phyloP scores from a whole-genome alignment of 2,888 invertebrate genomes.

The Criorhina ranunculi region DNA sequence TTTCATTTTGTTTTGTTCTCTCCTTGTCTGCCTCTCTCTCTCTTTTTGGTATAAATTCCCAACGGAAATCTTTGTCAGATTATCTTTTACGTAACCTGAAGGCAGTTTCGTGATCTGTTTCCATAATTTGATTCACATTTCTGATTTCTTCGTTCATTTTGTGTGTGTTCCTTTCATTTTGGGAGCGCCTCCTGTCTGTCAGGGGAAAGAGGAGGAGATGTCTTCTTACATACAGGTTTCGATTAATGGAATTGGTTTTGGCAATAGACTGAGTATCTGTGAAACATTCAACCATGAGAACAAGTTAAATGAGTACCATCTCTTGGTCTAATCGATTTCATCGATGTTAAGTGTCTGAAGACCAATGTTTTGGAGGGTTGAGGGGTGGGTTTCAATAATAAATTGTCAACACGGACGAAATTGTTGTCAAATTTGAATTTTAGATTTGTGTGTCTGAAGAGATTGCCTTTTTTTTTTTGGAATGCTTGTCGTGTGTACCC shows the following conservation, averaged over 20 bases:
- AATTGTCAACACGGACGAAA: conserved; percentile 27
- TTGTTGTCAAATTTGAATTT: conserved; percentile 29
- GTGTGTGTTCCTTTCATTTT: neutral
- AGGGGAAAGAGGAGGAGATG: conserved; percentile 1
- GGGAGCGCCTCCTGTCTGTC: conserved; percentile 2
- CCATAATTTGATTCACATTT: conserved; percentile 73
- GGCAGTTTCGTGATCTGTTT: conserved; percentile 73
- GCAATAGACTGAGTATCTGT: conserved; percentile 40
- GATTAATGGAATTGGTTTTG: conserved; percentile 55
- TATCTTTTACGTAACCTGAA: conserved; percentile 58
- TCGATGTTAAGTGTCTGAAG: too few relatives aligned
- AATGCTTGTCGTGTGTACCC: conserved; percentile 9
- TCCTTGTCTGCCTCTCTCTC: too few relatives aligned
- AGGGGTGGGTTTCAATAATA: conserved; percentile 3
- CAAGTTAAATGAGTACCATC: conserved; percentile 34
- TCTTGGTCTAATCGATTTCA: neutral
- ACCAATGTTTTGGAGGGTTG: neutral
- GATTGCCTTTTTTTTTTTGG: neutral
- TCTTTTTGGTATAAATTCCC: conserved; percentile 6
- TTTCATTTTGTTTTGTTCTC: neutral
- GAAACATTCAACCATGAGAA: conserved; percentile 30
- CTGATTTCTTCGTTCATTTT: conserved; percentile 44
- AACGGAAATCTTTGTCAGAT: conserved; percentile 60
- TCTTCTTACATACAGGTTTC: conserved; percentile 25
- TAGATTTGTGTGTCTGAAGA: conserved; percentile 6